Evolutionary conservation across 2,113 vertebrate genomes (phyloP).

Genomic region (Solea solea): DNA sequence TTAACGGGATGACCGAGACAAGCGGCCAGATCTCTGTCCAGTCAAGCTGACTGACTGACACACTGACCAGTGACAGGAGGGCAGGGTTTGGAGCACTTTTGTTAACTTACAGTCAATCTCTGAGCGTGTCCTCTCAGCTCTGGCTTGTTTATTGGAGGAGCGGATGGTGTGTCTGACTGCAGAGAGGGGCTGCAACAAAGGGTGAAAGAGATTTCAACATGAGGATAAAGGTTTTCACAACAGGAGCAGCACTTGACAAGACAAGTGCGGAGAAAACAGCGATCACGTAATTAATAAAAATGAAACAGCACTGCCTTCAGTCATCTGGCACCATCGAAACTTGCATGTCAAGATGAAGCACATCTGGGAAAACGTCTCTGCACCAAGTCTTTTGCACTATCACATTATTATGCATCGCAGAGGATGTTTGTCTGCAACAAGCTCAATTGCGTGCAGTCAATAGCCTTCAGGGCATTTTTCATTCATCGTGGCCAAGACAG

Average conservation of each 20-base stretch:
- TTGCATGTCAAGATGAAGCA: not conserved
- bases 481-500: constrained; percentile 59
- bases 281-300: not conserved
- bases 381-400: not conserved
- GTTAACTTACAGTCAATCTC: constrained; percentile 94
- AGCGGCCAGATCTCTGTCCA: constrained; percentile 12
- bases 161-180: constrained; percentile 93
- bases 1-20: constrained; percentile 47
- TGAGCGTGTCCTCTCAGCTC: constrained; percentile 91
- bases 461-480: constrained; percentile 49
- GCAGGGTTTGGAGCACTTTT: not conserved
- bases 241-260: not conserved
- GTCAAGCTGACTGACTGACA: constrained; percentile 22
- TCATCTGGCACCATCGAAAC: constrained; percentile 2
- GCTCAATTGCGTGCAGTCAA: constrained; percentile 64
- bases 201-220: constrained; percentile 4
- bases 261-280: not conserved
- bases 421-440: constrained; percentile 50
- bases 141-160: constrained; percentile 88
- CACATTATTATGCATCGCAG: constrained; percentile 68
- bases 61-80: constrained; percentile 6
- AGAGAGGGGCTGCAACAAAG: constrained; percentile 83
- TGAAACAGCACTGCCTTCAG: not conserved
- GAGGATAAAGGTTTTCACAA: not conserved
- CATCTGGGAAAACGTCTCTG: constrained; percentile 15